Evolutionary conservation across 37 sponge, comb jelly and placozoan genomes (phyloP), one percentile per base, ranked within the genome.

Genomic region (Cliona cf. orientalis): DNA sequence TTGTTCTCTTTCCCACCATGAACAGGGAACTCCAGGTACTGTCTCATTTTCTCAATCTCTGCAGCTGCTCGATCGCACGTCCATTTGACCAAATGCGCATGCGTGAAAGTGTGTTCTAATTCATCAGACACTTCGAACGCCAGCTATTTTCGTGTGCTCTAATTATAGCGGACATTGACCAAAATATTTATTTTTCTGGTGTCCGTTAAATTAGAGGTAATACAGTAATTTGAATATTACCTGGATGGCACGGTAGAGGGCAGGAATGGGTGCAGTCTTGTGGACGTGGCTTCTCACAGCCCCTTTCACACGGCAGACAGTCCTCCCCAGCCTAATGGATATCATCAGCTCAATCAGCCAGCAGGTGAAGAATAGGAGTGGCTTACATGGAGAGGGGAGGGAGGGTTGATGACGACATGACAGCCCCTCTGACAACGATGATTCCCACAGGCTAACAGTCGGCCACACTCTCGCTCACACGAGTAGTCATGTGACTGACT

Each of bases 381-480:
- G 53, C 61, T 60, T 41, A 59, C 76, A 31, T 21, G n/a, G 22
- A 61, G 58, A 11, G 17, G 1, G 37, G 25, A 9, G 21, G 73
- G 69, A 77, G 88, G 76, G 34, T 77, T 76, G 57, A 79, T 71
- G 32, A 93, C 89, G 6, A 1, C 42, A 49, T 96, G 96, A 42
- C 96, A 96, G 5, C 72, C 81, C 55, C 67, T 65, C 37, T 72
- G 69, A 65, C 95, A 91, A 34, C 72, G 56, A 68, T 91, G 92
- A 68, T 92, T 97, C 22, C 95, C 87, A 84, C 93, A 93, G 17
- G 68, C 22, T 22, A 97, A 63, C 5, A 3, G 28, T 9, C 95
- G 85, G 3, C 94, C 97, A 90, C 97, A 96, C 29, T 19, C 21
- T 14, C 72, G 55, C 7, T 72, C 82, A 93, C 97, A 96, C 33